These are phyloP conservation scores for Caenorhabditis angaria DNA, from an alignment of 2,888 invertebrate genomes.

Conservation along the genomic window DNA sequence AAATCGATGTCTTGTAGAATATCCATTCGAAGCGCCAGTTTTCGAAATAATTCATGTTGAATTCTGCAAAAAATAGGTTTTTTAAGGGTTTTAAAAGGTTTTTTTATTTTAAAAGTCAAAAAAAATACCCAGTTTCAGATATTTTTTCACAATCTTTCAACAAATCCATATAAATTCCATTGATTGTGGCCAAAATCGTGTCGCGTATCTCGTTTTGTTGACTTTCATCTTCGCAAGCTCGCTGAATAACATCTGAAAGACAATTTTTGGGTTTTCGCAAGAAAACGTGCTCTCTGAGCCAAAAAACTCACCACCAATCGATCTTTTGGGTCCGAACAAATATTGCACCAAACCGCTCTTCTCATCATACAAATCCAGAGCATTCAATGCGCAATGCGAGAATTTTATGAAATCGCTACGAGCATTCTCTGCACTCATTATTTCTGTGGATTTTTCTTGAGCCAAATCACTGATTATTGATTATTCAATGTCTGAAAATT, in stretches of 20 bases:
- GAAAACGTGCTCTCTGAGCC: too few relatives aligned
- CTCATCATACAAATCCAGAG: neutral
- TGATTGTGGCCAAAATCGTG: neutral
- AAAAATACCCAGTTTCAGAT: neutral
- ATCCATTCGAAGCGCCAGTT: neutral
- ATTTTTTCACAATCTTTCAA: neutral
- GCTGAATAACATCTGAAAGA: conserved; percentile 26
- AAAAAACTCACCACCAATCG: neutral
- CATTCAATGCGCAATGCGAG: neutral
- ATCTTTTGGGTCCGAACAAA: neutral
- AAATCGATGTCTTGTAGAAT: neutral
- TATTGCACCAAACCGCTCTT: neutral
- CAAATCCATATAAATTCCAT: neutral
- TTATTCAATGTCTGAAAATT: too few relatives aligned
- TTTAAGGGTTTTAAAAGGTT: too few relatives aligned
- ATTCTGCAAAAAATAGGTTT: neutral
- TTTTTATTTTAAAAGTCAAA: too few relatives aligned
- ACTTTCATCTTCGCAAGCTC: conserved; percentile 23
- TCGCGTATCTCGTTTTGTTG: neutral
- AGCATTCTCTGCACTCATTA: neutral
- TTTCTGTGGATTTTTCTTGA: neutral
- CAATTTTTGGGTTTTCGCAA: neutral
- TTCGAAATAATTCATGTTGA: neutral
- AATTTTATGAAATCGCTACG: neutral
- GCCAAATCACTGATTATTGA: too few relatives aligned